Percentiles rank a stretch among this genome's conserved stretches.
These are phyloP conservation scores for Diploscapter pachys DNA, from an alignment of 1,140 invertebrate genomes.

Conservation along the genomic window DNA sequence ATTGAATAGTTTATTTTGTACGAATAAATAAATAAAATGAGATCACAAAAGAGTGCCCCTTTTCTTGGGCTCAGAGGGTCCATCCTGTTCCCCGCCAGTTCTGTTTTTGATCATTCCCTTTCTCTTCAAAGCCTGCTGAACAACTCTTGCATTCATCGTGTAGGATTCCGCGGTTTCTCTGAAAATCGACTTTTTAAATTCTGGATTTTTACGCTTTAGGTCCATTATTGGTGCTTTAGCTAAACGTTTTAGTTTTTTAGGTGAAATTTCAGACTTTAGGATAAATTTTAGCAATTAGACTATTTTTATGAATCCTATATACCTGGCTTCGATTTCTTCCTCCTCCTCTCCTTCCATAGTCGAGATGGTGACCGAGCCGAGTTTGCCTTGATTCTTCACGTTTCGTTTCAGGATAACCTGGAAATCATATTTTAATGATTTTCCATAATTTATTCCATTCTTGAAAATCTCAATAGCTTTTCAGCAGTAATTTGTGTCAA, in stretches of 20 bases:
- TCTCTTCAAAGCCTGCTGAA: conserved; percentile 48
- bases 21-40: no score
- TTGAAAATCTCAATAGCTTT: not conserved
- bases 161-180: conserved; percentile 51
- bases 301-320: not conserved
- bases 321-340: conserved; percentile 67
- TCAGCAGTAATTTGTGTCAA: no score
- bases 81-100: not conserved
- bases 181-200: conserved; percentile 19
- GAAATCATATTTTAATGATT: conserved; percentile 4
- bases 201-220: not conserved
- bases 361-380: conserved; percentile 96
- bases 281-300: conserved; percentile 12
- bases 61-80: no score
- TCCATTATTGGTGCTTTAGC: not conserved
- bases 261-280: not conserved
- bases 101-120: conserved; percentile 45
- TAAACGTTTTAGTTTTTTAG: not conserved
- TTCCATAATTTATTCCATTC: conserved; percentile 3
- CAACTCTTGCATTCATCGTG: conserved; percentile 48
- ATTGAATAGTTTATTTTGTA: no score
- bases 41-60: no score
- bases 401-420: conserved; percentile 84
- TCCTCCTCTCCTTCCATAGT: conserved; percentile 73
- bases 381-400: conserved; percentile 99